A percentile compares a stretch with the other conserved stretches of the same genome.
phyloP scores from a whole-genome alignment of 2,888 invertebrate species.

The Dascillus cervinus region DNA sequence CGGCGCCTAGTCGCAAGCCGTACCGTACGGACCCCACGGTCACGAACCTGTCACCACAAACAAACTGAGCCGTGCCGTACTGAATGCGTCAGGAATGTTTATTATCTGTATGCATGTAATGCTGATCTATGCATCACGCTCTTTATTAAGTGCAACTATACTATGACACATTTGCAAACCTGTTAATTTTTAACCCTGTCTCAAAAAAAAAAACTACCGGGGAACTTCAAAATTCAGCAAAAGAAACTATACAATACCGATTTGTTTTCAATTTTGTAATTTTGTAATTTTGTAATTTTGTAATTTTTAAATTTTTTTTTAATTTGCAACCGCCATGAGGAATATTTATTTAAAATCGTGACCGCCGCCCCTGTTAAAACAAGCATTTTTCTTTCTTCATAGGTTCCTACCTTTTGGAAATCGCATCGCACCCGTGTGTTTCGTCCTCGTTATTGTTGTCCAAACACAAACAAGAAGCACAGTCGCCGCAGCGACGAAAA shows the following conservation, averaged over 20 bases:
- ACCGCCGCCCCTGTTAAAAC: too few species aligned
- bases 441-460: conserved; percentile 25
- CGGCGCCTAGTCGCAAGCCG: conserved; percentile 58
- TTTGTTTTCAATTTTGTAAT: too few species aligned
- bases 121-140: background rate
- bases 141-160: background rate
- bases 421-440: too few species aligned
- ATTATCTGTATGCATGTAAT: conserved; percentile 3
- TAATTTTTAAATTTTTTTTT: too few species aligned
- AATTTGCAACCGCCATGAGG: too few species aligned
- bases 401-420: conserved; percentile 33
- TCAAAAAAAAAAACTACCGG: too few species aligned
- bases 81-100: conserved; percentile 5
- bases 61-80: background rate
- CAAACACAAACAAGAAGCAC: conserved; percentile 28
- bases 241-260: too few species aligned
- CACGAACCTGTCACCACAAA: conserved; percentile 43
- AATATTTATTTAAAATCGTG: too few species aligned
- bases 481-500: conserved; percentile 35
- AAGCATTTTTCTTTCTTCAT: too few species aligned
- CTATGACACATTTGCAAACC: background rate
- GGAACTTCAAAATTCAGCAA: too few species aligned
- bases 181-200: too few species aligned
- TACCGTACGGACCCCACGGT: conserved; percentile 65
- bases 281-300: too few species aligned